Base-by-base conservation (phyloP, 92 coral and sea anemone species). In the Desmophyllum pertusum region DNA sequence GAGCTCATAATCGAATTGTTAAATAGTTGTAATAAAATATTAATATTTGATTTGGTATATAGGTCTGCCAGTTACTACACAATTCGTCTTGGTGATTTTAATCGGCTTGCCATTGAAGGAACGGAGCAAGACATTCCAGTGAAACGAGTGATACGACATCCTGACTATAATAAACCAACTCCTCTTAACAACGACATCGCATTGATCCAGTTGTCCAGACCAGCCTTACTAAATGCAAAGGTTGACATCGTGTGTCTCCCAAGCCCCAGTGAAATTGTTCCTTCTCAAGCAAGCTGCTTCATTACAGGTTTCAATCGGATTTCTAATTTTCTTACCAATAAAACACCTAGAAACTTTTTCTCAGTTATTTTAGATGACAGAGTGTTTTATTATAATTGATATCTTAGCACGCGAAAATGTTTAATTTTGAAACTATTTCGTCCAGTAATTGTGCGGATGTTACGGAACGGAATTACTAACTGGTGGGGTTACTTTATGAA, bases 191-290 rank as follows among this genome's bases (percentile, higher is more conserved):
- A 88, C 40, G 91, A 88, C 37, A 77, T 88, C 33, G 88, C 91
- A 10, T 70, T 88, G 30, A 72, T 88, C 23, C 87, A 83, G 81
- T 67, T 88, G 77, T 74, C 67, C 35, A 77, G 68, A n/a, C 84
- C 88, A 1, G 91, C 84, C 7, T 33, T 43, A 45, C 70, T 83
- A 4, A 83, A 43, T n/a, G 80, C 66, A 0, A 77, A 73, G 69
- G 91, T 88, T 42, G 91, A 88, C 59, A 36, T 38, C 2, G 91
- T 85, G 21, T 88, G 91, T 77, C 75, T 88, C 3, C 91, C 91
- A 31, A 25, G 23, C 15, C 50, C 53, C 30, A 75, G 70, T 41
- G 68, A 83, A 66, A 30, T 33, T 17, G 73, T 45, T 14, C 42
- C 73, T 30, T 14, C 62, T 0, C 0, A 51, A 39, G 59, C 72